Base-by-base conservation (phyloP, 2,113 vertebrate species). In the Desmodus rotundus region DNA sequence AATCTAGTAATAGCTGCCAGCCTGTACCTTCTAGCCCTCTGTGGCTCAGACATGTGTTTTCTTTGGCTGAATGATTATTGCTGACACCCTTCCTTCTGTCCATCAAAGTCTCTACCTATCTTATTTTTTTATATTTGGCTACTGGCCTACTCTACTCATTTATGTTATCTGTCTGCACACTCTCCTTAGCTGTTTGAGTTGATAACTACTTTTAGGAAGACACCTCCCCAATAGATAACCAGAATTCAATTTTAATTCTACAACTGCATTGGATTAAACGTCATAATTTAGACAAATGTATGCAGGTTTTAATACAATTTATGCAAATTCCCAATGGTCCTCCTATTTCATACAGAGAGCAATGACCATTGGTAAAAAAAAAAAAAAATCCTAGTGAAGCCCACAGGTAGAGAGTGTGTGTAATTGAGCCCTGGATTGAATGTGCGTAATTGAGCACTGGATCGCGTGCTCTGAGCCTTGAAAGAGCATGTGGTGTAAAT, bases 231-330 rank as follows among this genome's bases (percentile, higher is more conserved):
- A 43, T 28, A 91, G 61, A 90, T 65, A 92, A 52, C 36, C 54
- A 85, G 56, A 94, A 93, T 93, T 91, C 70, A 89, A 77, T 91
- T 94, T 93, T 38, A 93, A 20, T 78, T 87, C 77, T 92, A 77
- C 91, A 94, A 91, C 58, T 58, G 28, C 38, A 52, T 58, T 81
- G 24, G 67, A 63, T 77, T 87, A 77, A 31, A 58, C 68, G 31
- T 33, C 45, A 43, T 91, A 86, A 88, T 89, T 77, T 86, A 97
- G 38, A 52, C 28, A 94, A 78, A 93, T 58, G 5, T 0, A 89
- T 88, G 67, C 74, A 92, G 16, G 31, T 63, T 93, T 96, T 87
- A 95, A 77, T 89, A 72, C 1, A 78, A 74, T 74, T 90, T 94
- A 54, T 87, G n/a, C 41, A 95, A 82, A 89, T 96, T 84, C n/a